Percentiles rank a stretch among this genome's conserved stretches.
Conservation (phyloP, 2,797 vertebrate species). For the Sandelia bainsii region DNA sequence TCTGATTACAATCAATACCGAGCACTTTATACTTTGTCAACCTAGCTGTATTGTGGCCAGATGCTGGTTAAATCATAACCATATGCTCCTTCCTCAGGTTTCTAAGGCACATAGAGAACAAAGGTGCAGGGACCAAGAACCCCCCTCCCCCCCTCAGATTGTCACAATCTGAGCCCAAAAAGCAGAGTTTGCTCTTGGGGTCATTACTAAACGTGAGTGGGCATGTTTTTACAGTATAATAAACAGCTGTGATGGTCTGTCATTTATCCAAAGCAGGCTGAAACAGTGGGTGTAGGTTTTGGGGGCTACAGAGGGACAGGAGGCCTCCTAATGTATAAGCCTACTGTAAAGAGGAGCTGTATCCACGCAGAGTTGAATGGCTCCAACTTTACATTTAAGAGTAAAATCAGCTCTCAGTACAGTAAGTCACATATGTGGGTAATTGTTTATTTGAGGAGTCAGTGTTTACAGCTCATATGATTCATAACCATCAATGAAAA, state of each 20-base stretch:
- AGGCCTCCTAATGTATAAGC: conserved; percentile 24
- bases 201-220: conserved; percentile 75
- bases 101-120: conserved; percentile 57
- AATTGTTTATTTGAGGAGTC: conserved; percentile 40
- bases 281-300: conserved; percentile 33
- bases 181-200: conserved; percentile 59
- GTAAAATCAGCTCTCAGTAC: conserved; percentile 21
- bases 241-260: conserved; percentile 68
- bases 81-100: conserved; percentile 76
- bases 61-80: conserved; percentile 83
- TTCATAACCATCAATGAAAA: conserved; percentile 46
- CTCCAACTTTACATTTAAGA: conserved; percentile 38
- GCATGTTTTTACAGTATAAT: conserved; percentile 81
- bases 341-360: conserved; percentile 35
- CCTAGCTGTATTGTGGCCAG: conserved; percentile 76
- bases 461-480: conserved; percentile 40
- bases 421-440: conserved; percentile 10
- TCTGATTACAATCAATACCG: conserved; percentile 60
- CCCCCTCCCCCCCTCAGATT: conserved; percentile 37
- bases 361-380: conserved; percentile 22
- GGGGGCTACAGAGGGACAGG: conserved; percentile 20
- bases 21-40: conserved; percentile 46
- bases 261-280: conserved; percentile 54
- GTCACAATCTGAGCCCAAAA: conserved; percentile 48
- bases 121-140: conserved; percentile 51